Percentiles rank a stretch among this genome's conserved stretches.
phyloP scores from a whole-genome alignment of 1,140 invertebrate genomes.

The Ganaspis sp. region DNA sequence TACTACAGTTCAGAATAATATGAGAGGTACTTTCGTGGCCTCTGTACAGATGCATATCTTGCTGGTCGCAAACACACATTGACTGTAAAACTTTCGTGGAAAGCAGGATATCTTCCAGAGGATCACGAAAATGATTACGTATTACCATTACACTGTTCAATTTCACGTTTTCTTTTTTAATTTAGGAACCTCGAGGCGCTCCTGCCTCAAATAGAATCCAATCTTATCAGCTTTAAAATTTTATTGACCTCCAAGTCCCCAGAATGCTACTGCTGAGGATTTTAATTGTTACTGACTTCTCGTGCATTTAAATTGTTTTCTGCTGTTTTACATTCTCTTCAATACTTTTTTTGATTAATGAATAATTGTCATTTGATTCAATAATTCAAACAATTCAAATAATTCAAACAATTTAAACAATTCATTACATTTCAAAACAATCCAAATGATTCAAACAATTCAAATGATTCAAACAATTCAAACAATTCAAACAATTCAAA shows the following conservation, averaged over 20 bases:
- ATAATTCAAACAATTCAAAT: too few relatives aligned
- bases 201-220: background rate
- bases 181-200: background rate
- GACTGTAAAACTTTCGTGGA: slow-evolving; percentile 4
- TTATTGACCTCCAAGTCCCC: slow-evolving; percentile 4
- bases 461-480: too few relatives aligned
- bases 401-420: too few relatives aligned
- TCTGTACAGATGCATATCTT: slow-evolving; percentile 21
- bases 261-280: slow-evolving; percentile 17
- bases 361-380: too few relatives aligned
- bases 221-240: slow-evolving; percentile 31
- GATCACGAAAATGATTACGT: slow-evolving; percentile 19
- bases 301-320: background rate
- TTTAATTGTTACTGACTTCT: slow-evolving; percentile 1
- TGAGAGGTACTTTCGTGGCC: background rate
- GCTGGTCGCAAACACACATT: background rate
- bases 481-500: too few relatives aligned
- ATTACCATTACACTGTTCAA: slow-evolving; percentile 6
- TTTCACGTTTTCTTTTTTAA: slow-evolving; percentile 12
- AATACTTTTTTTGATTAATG: too few relatives aligned
- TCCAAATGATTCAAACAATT: too few relatives aligned
- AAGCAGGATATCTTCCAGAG: background rate
- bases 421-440: too few relatives aligned
- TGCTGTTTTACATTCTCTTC: background rate
- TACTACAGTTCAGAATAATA: background rate